phyloP scores from a whole-genome alignment of 2,888 invertebrate genomes.

The Tinea pellionella region DNA sequence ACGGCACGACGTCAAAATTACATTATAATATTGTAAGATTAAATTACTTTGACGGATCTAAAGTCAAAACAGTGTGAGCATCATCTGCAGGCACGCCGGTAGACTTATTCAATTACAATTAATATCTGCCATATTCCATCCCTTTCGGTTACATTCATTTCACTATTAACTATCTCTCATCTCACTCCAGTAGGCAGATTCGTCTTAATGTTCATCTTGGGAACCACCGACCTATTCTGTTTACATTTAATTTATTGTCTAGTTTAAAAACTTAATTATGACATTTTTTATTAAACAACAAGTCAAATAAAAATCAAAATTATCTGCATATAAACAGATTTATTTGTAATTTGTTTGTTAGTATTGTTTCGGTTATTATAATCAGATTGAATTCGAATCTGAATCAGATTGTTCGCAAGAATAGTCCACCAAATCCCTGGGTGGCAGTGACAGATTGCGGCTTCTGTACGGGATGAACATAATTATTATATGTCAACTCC shows the following conservation, averaged over 20 bases:
- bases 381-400: too few species aligned
- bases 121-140: conserved; percentile 6
- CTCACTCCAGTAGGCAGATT: conserved; percentile 2
- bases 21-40: too few species aligned
- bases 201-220: conserved; percentile 1
- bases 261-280: too few species aligned
- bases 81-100: not conserved
- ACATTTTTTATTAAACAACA: too few species aligned
- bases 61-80: not conserved
- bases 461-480: conserved; percentile 5
- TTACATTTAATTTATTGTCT: too few species aligned
- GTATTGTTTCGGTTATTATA: too few species aligned
- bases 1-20: too few species aligned
- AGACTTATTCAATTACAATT: conserved; percentile 3
- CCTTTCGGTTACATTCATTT: conserved; percentile 1
- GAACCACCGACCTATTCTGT: not conserved
- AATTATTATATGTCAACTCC: conserved; percentile 9
- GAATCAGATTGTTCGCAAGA: not conserved
- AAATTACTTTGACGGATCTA: not conserved
- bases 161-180: not conserved
- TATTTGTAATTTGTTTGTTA: too few species aligned
- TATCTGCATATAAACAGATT: too few species aligned
- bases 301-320: too few species aligned
- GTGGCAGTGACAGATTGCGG: conserved; percentile 10
- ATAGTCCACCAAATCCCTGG: conserved; percentile 4